Base-by-base conservation (phyloP, 2,113 vertebrate species). In the Oenanthe melanoleuca region DNA sequence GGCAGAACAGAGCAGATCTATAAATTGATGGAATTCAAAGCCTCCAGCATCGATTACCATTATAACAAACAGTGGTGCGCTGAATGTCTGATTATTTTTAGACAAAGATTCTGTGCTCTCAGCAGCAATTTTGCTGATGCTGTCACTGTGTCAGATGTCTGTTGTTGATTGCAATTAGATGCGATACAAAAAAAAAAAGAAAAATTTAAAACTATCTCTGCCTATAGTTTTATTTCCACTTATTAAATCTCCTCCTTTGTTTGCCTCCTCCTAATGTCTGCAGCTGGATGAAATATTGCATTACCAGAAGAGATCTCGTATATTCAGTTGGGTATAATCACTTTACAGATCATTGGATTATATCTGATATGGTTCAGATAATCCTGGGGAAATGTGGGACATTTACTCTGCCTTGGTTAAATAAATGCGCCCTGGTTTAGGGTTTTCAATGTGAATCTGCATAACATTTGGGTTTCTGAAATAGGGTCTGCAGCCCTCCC, bases 21-120 rank as follows among this genome's bases (percentile, higher is more conserved):
- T 99, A 99, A 98, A 99, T 99, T 99, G 99, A 99, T 99, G 99
- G 99, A 99, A 99, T 99, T 99, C 99, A 99, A 99, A 99, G 99
- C 99, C 99, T 99, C 98, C 99, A 99, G 99, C 99, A 99, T 99
- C 99, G 99, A 99, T 99, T 99, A 99, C 99, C 99, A 98, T 99
- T 99, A 99, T 99, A 99, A 99, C 99, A 99, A 99, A 99, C 99
- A 99, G 99, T 98, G 98, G 99, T 98, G 98, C 98, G 97, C 98
- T 98, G 99, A 99, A 99, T 98, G 98, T 99, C 99, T 99, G 99
- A 99, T 99, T 99, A 99, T 99, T 99, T 99, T 99, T 99, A 99
- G 99, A 99, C 99, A 99, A 99, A 99, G 99, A 99, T 99, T 99
- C 99, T 99, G 99, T 99, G 98, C 99, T 99, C 99, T 99, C 99